phyloP scores from a whole-genome alignment of 2,888 invertebrate species.

The Lysandra coridon region DNA sequence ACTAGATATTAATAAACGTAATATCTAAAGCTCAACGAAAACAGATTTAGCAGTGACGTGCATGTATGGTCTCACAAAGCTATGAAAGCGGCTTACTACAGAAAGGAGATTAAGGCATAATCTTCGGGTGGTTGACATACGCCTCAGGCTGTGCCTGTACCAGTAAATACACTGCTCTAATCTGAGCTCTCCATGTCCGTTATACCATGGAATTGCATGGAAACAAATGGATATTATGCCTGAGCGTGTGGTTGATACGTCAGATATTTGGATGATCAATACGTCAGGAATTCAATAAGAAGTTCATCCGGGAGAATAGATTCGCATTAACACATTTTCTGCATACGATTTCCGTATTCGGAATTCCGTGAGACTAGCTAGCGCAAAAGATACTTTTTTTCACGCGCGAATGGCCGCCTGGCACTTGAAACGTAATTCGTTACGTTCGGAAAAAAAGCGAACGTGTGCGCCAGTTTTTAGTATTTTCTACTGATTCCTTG shows the following conservation, averaged over 20 bases:
- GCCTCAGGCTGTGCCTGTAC: conserved; percentile 55
- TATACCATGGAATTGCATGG: conserved; percentile 2
- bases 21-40: conserved; percentile 47
- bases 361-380: too few relatives aligned
- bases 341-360: too few relatives aligned
- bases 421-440: too few relatives aligned
- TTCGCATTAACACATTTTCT: too few relatives aligned
- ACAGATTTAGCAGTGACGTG: conserved; percentile 73
- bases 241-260: neutral
- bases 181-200: conserved; percentile 15
- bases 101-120: conserved; percentile 75
- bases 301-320: neutral
- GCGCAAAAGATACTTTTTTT: too few relatives aligned
- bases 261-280: neutral
- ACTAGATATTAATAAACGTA: conserved; percentile 16
- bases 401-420: too few relatives aligned
- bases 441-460: too few relatives aligned
- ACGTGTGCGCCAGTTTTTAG: too few relatives aligned
- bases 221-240: neutral
- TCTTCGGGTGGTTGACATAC: conserved; percentile 75
- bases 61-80: conserved; percentile 70
- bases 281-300: neutral
- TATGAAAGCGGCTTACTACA: conserved; percentile 75
- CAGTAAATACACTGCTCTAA: conserved; percentile 50
- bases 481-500: too few relatives aligned